Evolutionary conservation across 2,113 vertebrate genomes (phyloP).

Genomic region (Pardalotus punctatus): DNA sequence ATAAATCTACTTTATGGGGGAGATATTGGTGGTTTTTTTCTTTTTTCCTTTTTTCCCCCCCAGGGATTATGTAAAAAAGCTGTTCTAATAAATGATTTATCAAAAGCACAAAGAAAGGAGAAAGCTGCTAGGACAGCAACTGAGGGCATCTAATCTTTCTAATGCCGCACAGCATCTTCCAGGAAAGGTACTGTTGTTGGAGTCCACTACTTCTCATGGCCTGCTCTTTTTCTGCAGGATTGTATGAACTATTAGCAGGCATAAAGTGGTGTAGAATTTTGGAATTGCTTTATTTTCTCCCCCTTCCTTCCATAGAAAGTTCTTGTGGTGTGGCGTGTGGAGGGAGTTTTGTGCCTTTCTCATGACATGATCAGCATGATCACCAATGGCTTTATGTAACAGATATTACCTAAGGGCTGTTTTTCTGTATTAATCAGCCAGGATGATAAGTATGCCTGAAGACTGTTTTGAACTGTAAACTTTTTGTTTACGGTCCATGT

Average conservation of each 20-base stretch:
- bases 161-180: not conserved
- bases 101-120: constrained; percentile 17
- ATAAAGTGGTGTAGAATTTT: not conserved
- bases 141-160: not conserved
- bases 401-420: not conserved
- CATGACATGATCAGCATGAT: not conserved
- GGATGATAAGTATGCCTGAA: not conserved
- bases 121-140: constrained; percentile 1
- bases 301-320: not conserved
- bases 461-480: not conserved
- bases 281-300: not conserved
- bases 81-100: constrained; percentile 62
- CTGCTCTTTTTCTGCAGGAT: not conserved
- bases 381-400: not conserved
- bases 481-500: not conserved
- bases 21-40: not conserved
- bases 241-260: accelerated
- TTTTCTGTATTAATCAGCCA: not conserved
- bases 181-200: not conserved
- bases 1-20: constrained; percentile 60
- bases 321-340: accelerated
- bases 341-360: not conserved
- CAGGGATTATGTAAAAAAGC: constrained; percentile 20
- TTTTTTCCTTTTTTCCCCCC: accelerated
- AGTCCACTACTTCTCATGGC: not conserved